Percentiles rank a stretch among this genome's conserved stretches.
phyloP scores from a whole-genome alignment of 2,888 invertebrate species.

The Lapara coniferarum region DNA sequence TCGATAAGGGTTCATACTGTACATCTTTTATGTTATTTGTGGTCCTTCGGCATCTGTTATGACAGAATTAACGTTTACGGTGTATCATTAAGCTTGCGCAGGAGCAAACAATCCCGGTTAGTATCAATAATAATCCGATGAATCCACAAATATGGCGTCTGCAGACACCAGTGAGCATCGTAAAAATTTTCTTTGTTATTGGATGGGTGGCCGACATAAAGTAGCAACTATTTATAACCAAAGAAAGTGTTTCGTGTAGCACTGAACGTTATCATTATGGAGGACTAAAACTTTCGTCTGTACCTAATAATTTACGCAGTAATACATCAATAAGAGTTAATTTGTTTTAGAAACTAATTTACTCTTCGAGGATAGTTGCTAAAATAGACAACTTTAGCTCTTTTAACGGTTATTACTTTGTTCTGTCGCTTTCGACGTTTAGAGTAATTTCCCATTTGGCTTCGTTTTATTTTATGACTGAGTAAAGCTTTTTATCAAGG shows the following conservation, averaged over 20 bases:
- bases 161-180: constrained; percentile 49
- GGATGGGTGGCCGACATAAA: constrained; percentile 74
- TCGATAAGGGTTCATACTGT: neutral
- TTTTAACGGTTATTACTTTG: constrained; percentile 39
- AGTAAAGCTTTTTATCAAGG: constrained; percentile 18
- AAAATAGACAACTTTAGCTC: constrained; percentile 42
- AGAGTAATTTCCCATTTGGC: constrained; percentile 32
- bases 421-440: constrained; percentile 34
- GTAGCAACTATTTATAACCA: constrained; percentile 75
- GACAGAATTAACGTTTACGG: constrained; percentile 43
- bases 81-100: constrained; percentile 43
- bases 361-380: constrained; percentile 41
- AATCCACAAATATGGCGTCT: constrained; percentile 54
- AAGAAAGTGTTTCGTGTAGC: constrained; percentile 68
- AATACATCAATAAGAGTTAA: constrained; percentile 52
- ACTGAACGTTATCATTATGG: constrained; percentile 74
- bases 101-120: constrained; percentile 50
- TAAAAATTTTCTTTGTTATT: constrained; percentile 73
- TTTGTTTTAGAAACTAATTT: constrained; percentile 56
- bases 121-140: constrained; percentile 51
- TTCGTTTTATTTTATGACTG: constrained; percentile 20
- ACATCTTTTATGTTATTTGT: constrained; percentile 14
- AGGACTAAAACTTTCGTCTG: constrained; percentile 68
- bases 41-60: constrained; percentile 27
- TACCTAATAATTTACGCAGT: constrained; percentile 54